Base-by-base conservation (phyloP, 2,113 vertebrate species). In the Orycteropus afer region DNA sequence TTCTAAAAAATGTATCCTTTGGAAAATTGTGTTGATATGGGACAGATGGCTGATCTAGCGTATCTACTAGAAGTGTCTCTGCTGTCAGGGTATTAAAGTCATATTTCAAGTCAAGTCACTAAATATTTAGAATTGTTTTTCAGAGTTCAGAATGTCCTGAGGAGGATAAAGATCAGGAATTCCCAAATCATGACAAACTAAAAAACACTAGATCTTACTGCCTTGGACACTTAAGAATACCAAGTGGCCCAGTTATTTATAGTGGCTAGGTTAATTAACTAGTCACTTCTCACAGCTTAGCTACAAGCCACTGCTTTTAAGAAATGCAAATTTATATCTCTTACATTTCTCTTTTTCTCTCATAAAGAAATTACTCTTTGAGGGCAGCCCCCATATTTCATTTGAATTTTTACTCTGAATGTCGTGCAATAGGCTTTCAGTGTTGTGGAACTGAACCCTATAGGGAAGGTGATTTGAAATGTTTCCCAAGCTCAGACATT, bases 51-150 rank as follows among this genome's bases (percentile, higher is more conserved):
- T 83, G 34, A 71, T 88, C 73, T 42, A 71, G 69, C 74, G 86
- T 89, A 76, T 77, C 83, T 25, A 37, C 90, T 89, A 95, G 51
- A 89, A 94, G 37, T 65, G 82, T 92, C 85, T 86, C 80, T 90
- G 90, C 80, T 92, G 77, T 10, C 74, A 82, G 73, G 90, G 7
- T 82, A 96, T 83, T 84, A 87, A 45, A 84, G 61, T 49, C 29
- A 71, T 91, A 95, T 94, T 96, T 95, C 94, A 96, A 80, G 83
- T n/a, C 86, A 76, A 81, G 59, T 89, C 76, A 86, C 86, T 93
- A 96, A 97, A 92, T 97, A 96, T 86, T 96, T 97, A 92, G 73
- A 88, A 84, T 94, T 97, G 74, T 88, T 97, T 97, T 89, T 90
- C 78, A 29, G 34, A 92, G 88, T 93, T 92, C 90, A 92, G 23